Percentiles rank a stretch among this genome's conserved stretches.
These are phyloP conservation scores for Allygus modestus DNA, from an alignment of 2,888 invertebrate genomes.

Conservation along the genomic window DNA sequence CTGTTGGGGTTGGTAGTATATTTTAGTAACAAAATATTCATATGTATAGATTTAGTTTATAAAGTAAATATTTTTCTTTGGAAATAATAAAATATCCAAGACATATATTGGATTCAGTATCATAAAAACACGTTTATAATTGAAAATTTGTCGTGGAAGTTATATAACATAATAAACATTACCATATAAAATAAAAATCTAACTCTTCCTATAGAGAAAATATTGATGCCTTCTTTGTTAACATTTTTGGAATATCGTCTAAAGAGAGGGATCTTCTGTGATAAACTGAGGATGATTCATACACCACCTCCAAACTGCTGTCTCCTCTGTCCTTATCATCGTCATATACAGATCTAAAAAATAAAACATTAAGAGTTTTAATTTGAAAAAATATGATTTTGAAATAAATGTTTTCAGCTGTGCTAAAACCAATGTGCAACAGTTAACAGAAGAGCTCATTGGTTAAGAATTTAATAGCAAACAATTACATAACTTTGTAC, in stretches of 20 bases:
- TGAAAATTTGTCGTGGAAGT: no score
- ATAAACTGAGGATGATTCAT: background rate
- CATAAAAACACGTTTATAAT: background rate
- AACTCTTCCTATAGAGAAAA: constrained; percentile 14
- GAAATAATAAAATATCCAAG: background rate
- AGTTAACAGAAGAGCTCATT: no score
- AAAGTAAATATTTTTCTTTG: background rate
- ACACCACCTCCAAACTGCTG: background rate
- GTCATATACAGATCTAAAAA: constrained; percentile 43
- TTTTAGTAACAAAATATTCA: no score
- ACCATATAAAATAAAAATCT: background rate
- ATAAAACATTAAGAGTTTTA: background rate
- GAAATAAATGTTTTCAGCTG: no score
- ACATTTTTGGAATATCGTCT: constrained; percentile 31
- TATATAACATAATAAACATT: background rate
- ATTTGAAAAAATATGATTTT: no score
- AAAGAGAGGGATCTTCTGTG: constrained; percentile 36
- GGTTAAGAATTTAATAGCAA: no score
- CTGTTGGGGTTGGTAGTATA: no score
- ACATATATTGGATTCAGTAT: background rate
- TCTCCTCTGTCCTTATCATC: constrained; percentile 48
- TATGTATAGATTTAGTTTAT: no score
- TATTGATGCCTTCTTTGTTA: constrained; percentile 35
- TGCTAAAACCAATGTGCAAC: no score
- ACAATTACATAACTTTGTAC: no score